Percentiles rank a stretch among this genome's conserved stretches.
phyloP scores from a whole-genome alignment of 2,797 vertebrate species.

The Sebastes umbrosus region DNA sequence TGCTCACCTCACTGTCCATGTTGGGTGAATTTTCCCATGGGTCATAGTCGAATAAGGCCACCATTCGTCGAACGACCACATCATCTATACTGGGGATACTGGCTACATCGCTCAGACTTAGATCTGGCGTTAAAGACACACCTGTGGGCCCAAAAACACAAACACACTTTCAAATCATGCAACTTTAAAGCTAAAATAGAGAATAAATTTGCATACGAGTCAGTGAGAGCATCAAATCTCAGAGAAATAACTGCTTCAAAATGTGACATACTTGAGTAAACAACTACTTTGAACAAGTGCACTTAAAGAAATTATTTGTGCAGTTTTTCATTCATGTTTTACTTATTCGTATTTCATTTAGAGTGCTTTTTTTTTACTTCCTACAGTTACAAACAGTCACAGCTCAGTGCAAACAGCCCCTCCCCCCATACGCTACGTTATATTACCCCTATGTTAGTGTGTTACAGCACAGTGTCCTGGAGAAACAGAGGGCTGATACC shows the following conservation, averaged over 20 bases:
- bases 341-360: background rate
- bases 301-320: background rate
- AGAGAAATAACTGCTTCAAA: background rate
- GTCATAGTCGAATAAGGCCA: slow-evolving; percentile 94
- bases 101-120: slow-evolving; percentile 46
- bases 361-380: background rate
- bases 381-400: background rate
- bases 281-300: background rate
- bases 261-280: background rate
- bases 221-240: background rate
- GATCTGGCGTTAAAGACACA: slow-evolving; percentile 52
- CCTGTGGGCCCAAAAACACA: slow-evolving; percentile 21
- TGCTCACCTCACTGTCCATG: slow-evolving; percentile 87
- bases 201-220: background rate
- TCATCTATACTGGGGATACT: slow-evolving; percentile 55
- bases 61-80: slow-evolving; percentile 81
- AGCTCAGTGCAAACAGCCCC: background rate
- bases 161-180: background rate
- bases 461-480: background rate
- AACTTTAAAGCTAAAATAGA: background rate
- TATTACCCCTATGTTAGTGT: background rate
- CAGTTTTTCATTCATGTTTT: background rate
- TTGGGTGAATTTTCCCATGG: slow-evolving; percentile 95
- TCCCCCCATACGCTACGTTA: background rate
- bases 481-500: slow-evolving; percentile 72